Percentiles rank a stretch among this genome's conserved stretches.
These are phyloP conservation scores for Cheirogaleus medius DNA, from an alignment of 2,113 vertebrate species.

Conservation along the genomic window DNA sequence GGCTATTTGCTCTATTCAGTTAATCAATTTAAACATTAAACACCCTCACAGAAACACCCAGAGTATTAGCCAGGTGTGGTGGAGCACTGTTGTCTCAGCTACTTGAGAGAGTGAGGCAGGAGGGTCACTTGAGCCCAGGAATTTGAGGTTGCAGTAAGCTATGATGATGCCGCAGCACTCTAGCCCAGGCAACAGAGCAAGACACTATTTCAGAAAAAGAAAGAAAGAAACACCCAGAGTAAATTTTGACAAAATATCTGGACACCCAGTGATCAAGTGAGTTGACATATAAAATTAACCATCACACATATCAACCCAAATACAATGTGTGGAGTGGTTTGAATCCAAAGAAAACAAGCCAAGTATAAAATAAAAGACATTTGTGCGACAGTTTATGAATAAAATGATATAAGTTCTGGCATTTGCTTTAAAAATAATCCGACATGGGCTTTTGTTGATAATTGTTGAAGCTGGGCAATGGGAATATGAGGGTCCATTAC, in stretches of 20 bases:
- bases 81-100: too few species aligned
- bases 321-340: not conserved
- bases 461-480: not conserved
- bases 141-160: too few species aligned
- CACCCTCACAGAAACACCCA: not conserved
- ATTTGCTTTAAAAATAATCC: conserved; percentile 37
- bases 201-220: too few species aligned
- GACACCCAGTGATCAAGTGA: not conserved
- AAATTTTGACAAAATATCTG: not conserved
- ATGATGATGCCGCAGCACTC: too few species aligned
- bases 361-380: not conserved
- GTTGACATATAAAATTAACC: not conserved
- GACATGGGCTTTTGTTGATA: not conserved
- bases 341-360: not conserved
- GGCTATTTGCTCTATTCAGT: not conserved
- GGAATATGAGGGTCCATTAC: not conserved
- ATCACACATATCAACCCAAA: not conserved
- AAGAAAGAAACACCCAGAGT: not conserved
- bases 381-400: not conserved
- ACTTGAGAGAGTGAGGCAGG: too few species aligned
- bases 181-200: too few species aligned
- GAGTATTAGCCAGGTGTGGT: too few species aligned
- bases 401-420: not conserved
- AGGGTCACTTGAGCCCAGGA: too few species aligned
- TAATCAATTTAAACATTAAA: not conserved